Evolutionary conservation across 2,888 invertebrate genomes (phyloP), one percentile per base, ranked within the genome.

Genomic region (Polyploca ridens): DNA sequence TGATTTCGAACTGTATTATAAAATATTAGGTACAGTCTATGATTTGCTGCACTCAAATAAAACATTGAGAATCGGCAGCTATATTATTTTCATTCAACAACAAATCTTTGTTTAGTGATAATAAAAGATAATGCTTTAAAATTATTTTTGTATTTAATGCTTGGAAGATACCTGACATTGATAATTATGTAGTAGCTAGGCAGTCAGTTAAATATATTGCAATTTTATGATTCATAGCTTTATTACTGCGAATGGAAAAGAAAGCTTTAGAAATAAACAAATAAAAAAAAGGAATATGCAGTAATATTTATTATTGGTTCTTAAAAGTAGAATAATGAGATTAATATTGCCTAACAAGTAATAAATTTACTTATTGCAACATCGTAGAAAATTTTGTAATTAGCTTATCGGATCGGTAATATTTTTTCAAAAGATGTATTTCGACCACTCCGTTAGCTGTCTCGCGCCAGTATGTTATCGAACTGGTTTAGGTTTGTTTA

Each of bases 391-490:
- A 27, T 44, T 41, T 44, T 58, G 14, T 58, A 63, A 63, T 38
- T 63, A 16, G 38, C 27, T 57, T 63, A 35, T 41, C 63, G 27
- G 57, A 27, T 49, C 33, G 63, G 33, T 63, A 68, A 68, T 69
- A 69, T 69, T 66, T 72, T 70, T 64, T 62, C 64, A 65, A 61
- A 62, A 58, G 67, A 70, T 66, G 67, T 77, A 78, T 78, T 81
- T 74, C 79, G 79, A 75, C 70, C 78, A 79, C 75, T 70, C 76
- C 81, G 83, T 82, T 82, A 83, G 79, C 68, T 74, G 67, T 77
- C 66, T 69, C 71, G 64, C 62, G 69, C 67, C 72, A 64, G 70
- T 73, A 70, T 69, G 54, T 67, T 65, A 70, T 65, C 70, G 67
- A 73, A 79, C 84, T 74, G 74, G 79, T 81, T 85, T 76, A 72